Base-by-base conservation (phyloP, 2,888 invertebrate genomes). In the Ophion obscuratus region DNA sequence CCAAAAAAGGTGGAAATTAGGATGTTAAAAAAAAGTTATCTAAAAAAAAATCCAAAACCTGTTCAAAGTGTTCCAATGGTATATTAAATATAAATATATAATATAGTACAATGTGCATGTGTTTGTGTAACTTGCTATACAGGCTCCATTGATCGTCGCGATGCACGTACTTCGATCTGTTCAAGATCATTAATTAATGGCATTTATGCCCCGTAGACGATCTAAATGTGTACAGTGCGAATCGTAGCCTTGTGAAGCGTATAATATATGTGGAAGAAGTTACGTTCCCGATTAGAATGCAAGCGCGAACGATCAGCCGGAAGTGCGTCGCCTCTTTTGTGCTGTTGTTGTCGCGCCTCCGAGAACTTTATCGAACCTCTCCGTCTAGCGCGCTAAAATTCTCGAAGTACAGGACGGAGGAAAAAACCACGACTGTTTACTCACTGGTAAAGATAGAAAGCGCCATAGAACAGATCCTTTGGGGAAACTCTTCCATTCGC, bases 261-360 rank as follows among this genome's bases (percentile, higher is more conserved):
- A 70, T 27, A 40, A 40, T 47, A 57, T 62, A 79, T 78, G 66
- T 40, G 76, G 20, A 73, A 71, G 70, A 20, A 75, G 66, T 74
- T 70, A 70, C 73, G 57, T 61, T 75, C 76, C 53, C 83, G 87
- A 92, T 92, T 92, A 89, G 91, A 90, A 93, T 92, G 92, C 92
- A 90, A 88, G 89, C 89, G 85, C 87, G 85, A 90, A 73, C 88
- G 87, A 90, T 89, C 89, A 91, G 89, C 92, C 92, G 92, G 92
- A 92, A 92, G 90, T 90, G 88, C 90, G 89, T 87, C 87, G 89
- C 89, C 87, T 71, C 70, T 67, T 36, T 73, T 73, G 40, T 53
- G 36, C 31, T 75, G 20, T 57, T 20, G 67, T 74, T 87, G 89
- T 85, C 84, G 75, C 80, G 90, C 70, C 59, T 92, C 81, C 31